Evolutionary conservation across 92 coral and sea anemone genomes (phyloP).

Genomic region (Virgularia gustaviana): DNA sequence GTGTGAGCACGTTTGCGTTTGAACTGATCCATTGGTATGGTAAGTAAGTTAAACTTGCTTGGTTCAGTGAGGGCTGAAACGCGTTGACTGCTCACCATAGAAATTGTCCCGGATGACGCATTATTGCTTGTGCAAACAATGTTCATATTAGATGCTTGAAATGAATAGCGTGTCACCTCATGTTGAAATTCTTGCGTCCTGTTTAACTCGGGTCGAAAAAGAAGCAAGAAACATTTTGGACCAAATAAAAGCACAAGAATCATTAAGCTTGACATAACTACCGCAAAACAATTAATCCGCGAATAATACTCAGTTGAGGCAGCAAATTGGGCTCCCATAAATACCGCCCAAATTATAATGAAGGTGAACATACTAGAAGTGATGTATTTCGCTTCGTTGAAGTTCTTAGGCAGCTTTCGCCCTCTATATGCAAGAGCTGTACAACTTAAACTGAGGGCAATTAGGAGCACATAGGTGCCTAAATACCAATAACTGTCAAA

Average conservation of each 20-base stretch:
- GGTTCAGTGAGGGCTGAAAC: no score
- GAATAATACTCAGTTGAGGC: conserved; percentile 53
- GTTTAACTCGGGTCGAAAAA: conserved; percentile 54
- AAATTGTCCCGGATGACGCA: no score
- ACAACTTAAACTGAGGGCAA: conserved; percentile 58
- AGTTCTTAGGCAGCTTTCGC: conserved; percentile 74
- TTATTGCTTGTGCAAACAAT: background rate
- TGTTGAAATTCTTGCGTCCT: conserved; percentile 17
- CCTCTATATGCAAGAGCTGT: conserved; percentile 70
- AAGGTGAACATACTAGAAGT: conserved; percentile 79
- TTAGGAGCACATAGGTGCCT: conserved; percentile 55
- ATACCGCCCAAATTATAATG: conserved; percentile 63
- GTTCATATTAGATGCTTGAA: background rate
- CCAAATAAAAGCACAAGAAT: conserved; percentile 60
- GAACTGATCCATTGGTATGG: no score
- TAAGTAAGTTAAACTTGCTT: no score
- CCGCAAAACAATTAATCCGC: conserved; percentile 56
- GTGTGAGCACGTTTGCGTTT: no score
- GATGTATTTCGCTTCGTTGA: conserved; percentile 81
- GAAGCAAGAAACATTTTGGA: conserved; percentile 60
- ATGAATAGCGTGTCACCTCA: conserved; percentile 14
- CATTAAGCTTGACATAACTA: conserved; percentile 55
- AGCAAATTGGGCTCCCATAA: conserved; percentile 65
- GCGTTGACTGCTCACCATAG: no score
- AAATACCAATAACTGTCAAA: conserved; percentile 49